Evolutionary conservation across 2,797 vertebrate species (phyloP).

Genomic region (Meda fulgida): DNA sequence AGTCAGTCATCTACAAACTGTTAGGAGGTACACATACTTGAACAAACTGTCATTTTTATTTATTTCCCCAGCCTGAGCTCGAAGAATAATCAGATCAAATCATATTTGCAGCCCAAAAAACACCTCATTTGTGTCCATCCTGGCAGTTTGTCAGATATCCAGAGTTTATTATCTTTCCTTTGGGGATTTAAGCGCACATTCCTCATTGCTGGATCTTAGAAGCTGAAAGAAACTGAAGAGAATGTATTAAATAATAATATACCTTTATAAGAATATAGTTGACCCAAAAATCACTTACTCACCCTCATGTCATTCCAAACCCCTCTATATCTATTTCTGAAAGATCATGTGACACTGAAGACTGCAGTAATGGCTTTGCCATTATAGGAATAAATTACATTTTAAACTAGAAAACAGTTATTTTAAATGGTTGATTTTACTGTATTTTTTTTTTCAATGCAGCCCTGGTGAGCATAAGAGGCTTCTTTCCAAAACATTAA

Average conservation of each 20-base stretch:
- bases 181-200: constrained; percentile 4
- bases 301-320: neutral
- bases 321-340: neutral
- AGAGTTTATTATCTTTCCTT: constrained; percentile 29
- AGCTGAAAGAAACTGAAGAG: constrained; percentile 9
- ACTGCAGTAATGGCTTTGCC: neutral
- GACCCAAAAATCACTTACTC: neutral
- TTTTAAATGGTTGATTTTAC: neutral
- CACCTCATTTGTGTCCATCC: constrained; percentile 37
- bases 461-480: neutral
- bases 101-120: constrained; percentile 46
- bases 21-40: constrained; percentile 50
- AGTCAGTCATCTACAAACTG: constrained; percentile 56
- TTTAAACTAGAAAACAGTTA: no score
- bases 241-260: constrained; percentile 11
- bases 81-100: constrained; percentile 50
- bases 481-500: neutral
- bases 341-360: neutral
- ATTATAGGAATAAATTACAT: neutral
- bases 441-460: neutral
- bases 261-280: neutral
- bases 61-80: constrained; percentile 21
- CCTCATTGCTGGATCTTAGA: constrained; percentile 9
- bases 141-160: constrained; percentile 40
- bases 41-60: constrained; percentile 59